Evolutionary conservation across 2,888 invertebrate species (phyloP).

Genomic region (Hyposoter didymator): DNA sequence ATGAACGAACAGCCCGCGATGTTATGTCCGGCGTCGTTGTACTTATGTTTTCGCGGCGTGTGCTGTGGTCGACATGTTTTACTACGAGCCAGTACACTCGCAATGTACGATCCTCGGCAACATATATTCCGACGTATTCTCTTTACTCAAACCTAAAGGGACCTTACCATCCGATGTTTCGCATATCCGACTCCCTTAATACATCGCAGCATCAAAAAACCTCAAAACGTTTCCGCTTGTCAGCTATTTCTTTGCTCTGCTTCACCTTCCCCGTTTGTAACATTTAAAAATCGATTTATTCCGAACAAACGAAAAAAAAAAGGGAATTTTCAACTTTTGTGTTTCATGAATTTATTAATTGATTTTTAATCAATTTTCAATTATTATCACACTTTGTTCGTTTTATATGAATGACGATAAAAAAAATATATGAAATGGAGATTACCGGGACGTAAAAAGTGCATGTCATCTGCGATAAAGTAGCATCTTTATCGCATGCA

Average conservation of each 20-base stretch:
- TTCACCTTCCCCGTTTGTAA: too few relatives aligned
- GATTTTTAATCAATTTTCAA: too few relatives aligned
- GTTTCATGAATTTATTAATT: too few relatives aligned
- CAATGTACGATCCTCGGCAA: constrained; percentile 27
- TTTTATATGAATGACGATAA: too few relatives aligned
- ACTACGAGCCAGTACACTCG: constrained; percentile 60
- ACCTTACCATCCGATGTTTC: neutral
- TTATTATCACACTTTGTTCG: too few relatives aligned
- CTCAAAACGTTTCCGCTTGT: neutral
- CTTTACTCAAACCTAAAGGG: neutral
- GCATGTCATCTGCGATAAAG: constrained; percentile 62
- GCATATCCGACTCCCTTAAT: neutral
- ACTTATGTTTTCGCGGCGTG: constrained; percentile 69
- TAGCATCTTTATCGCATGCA: constrained; percentile 66
- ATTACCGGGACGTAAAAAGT: constrained; percentile 23
- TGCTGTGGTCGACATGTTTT: constrained; percentile 71
- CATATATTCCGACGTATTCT: constrained; percentile 2
- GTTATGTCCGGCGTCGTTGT: constrained; percentile 62
- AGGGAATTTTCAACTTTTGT: too few relatives aligned
- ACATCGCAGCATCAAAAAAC: neutral
- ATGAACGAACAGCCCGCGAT: constrained; percentile 54
- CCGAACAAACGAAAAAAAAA: too few relatives aligned
- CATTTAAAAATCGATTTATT: too few relatives aligned
- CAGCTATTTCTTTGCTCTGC: neutral
- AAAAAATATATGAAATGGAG: too few relatives aligned